Conservation (phyloP, 2,113 vertebrate species). For the Motacilla tschutschensis region DNA sequence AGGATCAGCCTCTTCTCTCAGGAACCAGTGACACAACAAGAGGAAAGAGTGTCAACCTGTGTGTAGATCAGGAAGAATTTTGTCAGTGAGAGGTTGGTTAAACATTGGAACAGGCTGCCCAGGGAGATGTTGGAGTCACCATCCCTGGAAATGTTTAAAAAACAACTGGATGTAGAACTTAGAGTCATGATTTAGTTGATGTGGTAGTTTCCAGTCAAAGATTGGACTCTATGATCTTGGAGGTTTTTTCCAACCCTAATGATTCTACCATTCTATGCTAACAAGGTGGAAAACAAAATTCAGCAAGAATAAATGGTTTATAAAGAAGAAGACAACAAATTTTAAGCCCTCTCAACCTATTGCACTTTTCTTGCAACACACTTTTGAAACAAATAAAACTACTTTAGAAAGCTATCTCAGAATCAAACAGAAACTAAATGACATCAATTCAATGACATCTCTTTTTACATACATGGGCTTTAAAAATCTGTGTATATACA, state of each 20-base stretch:
- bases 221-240: not conserved
- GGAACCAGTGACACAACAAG: not conserved
- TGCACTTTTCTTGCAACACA: not conserved
- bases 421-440: not conserved
- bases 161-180: not conserved
- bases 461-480: not conserved
- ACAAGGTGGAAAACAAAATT: not conserved
- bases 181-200: not conserved
- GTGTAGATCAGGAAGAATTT: not conserved
- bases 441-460: not conserved
- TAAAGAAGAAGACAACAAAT: not conserved
- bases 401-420: not conserved
- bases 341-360: not conserved
- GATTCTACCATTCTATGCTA: not conserved
- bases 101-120: not conserved
- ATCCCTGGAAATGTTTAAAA: not conserved
- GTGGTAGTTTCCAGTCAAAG: not conserved
- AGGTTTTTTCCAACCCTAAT: not conserved
- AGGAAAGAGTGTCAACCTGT: not conserved
- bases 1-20: not conserved
- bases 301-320: not conserved
- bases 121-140: not conserved
- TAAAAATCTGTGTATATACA: not conserved
- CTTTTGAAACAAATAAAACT: slow-evolving; percentile 3
- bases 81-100: not conserved